Conservation (phyloP, 1,140 invertebrate species). For the Vollenhovia emeryi region DNA sequence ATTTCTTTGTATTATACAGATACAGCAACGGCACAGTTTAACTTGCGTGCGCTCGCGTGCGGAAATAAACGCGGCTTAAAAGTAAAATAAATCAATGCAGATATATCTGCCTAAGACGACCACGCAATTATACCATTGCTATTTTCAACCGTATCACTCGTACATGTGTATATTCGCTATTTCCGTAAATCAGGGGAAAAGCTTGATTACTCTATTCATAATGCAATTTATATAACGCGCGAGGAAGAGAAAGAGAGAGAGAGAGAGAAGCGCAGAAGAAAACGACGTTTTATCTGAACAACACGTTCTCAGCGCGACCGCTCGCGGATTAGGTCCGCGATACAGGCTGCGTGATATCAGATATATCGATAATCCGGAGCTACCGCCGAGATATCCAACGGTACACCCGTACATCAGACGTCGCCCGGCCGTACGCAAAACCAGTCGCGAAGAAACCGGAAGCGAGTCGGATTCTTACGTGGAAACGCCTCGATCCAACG, state of each 20-base stretch:
- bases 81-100: background rate
- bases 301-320: background rate
- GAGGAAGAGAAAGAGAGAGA: background rate
- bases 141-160: background rate
- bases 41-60: background rate
- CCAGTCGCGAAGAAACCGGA: slow-evolving; percentile 64
- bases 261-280: background rate
- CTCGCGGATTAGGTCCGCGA: slow-evolving; percentile 6
- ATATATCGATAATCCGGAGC: slow-evolving; percentile 5
- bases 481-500: slow-evolving; percentile 44
- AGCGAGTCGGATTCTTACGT: slow-evolving; percentile 45
- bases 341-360: slow-evolving; percentile 9
- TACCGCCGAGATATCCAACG: slow-evolving; percentile 19
- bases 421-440: slow-evolving; percentile 21
- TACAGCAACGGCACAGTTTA: background rate
- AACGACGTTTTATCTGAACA: background rate
- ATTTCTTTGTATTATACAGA: too few relatives aligned
- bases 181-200: background rate
- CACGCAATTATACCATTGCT: background rate
- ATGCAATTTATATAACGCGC: background rate
- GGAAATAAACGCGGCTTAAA: background rate
- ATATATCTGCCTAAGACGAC: background rate
- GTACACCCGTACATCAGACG: background rate
- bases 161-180: background rate
- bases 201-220: background rate